These are phyloP conservation scores for Aromia moschata DNA, from an alignment of 2,888 invertebrate species.

Conservation along the genomic window DNA sequence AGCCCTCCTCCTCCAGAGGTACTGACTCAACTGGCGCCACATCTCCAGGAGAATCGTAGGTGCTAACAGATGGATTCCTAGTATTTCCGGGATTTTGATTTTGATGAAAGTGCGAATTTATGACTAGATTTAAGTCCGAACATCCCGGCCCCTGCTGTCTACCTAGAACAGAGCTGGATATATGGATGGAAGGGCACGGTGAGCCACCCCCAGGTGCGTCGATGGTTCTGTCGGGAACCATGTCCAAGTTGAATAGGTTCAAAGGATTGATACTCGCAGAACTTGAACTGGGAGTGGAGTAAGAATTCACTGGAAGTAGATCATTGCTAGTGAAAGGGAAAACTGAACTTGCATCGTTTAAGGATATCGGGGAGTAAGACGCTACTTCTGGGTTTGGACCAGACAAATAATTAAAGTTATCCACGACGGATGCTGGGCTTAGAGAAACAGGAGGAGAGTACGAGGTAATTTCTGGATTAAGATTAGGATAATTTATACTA, in stretches of 20 bases:
- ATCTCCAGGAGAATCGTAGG: constrained; percentile 47
- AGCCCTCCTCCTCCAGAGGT: constrained; percentile 21
- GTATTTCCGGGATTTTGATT: constrained; percentile 45
- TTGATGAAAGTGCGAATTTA: constrained; percentile 75
- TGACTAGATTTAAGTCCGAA: constrained; percentile 75
- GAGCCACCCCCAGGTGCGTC: constrained; percentile 33
- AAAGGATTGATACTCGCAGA: constrained; percentile 42
- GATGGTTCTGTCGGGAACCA: constrained; percentile 47
- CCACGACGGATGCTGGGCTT: constrained; percentile 2
- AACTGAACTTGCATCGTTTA: constrained; percentile 37
- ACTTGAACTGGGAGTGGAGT: constrained; percentile 16
- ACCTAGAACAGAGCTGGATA: constrained; percentile 65
- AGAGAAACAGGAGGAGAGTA: constrained; percentile 53
- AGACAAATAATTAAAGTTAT: constrained; percentile 2
- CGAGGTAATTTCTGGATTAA: constrained; percentile 55
- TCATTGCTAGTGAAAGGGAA: constrained; percentile 14
- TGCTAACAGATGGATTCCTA: constrained; percentile 48
- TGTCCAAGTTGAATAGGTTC: constrained; percentile 53
- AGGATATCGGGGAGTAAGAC: constrained; percentile 55
- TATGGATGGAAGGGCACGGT: constrained; percentile 67
- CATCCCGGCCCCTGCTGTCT: constrained; percentile 71
- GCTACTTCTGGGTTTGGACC: constrained; percentile 53
- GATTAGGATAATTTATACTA: constrained; percentile 45
- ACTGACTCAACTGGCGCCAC: constrained; percentile 35
- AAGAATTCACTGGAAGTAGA: constrained; percentile 18